Conservation (phyloP, 1,140 invertebrate species). For the Lepidurus apus region DNA sequence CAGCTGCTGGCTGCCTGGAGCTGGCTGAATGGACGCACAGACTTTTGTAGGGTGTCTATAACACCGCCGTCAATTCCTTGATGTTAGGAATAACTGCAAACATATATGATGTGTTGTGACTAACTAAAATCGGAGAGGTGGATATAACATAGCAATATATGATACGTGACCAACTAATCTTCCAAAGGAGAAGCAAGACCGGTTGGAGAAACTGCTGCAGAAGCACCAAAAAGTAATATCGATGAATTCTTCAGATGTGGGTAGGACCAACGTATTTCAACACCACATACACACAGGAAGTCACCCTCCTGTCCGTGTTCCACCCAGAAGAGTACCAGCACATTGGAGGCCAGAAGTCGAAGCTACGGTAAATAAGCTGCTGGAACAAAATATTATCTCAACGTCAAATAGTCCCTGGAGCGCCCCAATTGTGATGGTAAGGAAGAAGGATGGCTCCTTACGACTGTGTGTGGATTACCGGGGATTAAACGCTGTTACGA, state of each 20-base stretch:
- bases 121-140: too few species aligned
- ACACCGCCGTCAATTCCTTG: too few species aligned
- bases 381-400: slow-evolving; percentile 25
- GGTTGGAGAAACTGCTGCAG: background rate
- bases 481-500: slow-evolving; percentile 47
- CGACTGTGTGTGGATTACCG: slow-evolving; percentile 48
- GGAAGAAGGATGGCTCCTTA: slow-evolving; percentile 39
- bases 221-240: background rate
- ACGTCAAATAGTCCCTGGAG: slow-evolving; percentile 28
- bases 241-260: background rate
- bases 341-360: background rate
- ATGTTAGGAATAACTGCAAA: too few species aligned
- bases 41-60: too few species aligned
- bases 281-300: background rate
- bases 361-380: slow-evolving; percentile 30
- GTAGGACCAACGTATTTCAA: background rate
- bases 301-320: background rate
- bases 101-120: too few species aligned
- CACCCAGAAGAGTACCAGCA: background rate
- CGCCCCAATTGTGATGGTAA: slow-evolving; percentile 28
- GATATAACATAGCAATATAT: too few species aligned
- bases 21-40: too few species aligned
- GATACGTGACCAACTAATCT: too few species aligned
- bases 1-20: too few species aligned
- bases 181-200: background rate